Evolutionary conservation across 2,888 invertebrate species (phyloP).

Genomic region (Drosophila mettleri): DNA sequence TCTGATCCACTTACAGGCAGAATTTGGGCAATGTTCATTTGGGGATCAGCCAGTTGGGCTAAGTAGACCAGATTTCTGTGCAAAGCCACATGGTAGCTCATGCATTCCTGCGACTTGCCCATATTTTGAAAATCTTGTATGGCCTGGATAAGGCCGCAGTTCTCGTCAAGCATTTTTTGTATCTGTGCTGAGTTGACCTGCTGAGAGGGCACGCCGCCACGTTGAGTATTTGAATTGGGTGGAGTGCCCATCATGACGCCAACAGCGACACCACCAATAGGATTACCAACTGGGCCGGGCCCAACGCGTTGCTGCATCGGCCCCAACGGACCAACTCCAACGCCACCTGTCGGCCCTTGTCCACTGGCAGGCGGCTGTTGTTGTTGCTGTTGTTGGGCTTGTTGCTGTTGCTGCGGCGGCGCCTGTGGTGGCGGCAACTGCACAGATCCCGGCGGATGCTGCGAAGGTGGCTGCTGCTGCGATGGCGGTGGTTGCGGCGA

Average conservation of each 20-base stretch:
- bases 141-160: conserved; percentile 97
- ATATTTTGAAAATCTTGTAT: conserved; percentile 98
- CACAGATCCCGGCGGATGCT: conserved; percentile 62
- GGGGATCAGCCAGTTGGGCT: conserved; percentile 98
- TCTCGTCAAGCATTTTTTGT: conserved; percentile 98
- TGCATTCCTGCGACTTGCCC: conserved; percentile 96
- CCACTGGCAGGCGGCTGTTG: conserved; percentile 58
- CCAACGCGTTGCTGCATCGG: conserved; percentile 78
- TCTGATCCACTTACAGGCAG: conserved; percentile 90
- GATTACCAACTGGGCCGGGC: conserved; percentile 57
- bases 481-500: conserved; percentile 84
- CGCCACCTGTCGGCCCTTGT: conserved; percentile 68
- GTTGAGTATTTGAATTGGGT: conserved; percentile 80
- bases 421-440: conserved; percentile 58
- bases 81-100: conserved; percentile 96
- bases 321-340: conserved; percentile 56
- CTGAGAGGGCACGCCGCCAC: conserved; percentile 85
- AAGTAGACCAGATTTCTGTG: conserved; percentile 98
- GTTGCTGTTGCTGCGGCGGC: conserved; percentile 46
- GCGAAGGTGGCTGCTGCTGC: conserved; percentile 64
- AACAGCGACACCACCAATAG: conserved; percentile 49
- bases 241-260: conserved; percentile 74
- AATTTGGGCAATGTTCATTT: conserved; percentile 95
- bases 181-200: conserved; percentile 94
- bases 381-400: conserved; percentile 55